These are phyloP conservation scores for Taurulus bubalis DNA, from an alignment of 2,113 vertebrate species.

Conservation along the genomic window DNA sequence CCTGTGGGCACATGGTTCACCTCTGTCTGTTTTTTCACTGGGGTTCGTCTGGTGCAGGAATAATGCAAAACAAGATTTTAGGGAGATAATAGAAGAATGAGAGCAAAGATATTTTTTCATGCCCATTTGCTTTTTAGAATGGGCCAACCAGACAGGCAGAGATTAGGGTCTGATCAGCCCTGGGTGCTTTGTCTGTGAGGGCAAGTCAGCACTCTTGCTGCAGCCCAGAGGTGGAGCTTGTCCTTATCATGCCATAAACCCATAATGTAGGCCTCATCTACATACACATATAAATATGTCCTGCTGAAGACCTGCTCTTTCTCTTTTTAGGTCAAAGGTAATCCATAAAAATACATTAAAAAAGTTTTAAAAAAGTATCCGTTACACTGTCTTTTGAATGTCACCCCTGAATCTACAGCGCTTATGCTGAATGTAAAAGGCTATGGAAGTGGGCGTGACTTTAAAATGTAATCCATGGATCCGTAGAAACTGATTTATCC, in stretches of 20 bases:
- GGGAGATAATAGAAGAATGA: slow-evolving; percentile 63
- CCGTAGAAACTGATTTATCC: neutral
- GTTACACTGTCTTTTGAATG: neutral
- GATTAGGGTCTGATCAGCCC: slow-evolving; percentile 50
- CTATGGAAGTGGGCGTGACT: neutral
- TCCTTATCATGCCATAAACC: slow-evolving; percentile 14
- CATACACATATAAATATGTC: neutral
- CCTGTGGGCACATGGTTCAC: slow-evolving; percentile 63
- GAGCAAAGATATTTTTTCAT: slow-evolving; percentile 40
- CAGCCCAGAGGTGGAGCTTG: slow-evolving; percentile 2
- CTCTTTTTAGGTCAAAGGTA: neutral
- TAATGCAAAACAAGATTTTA: slow-evolving; percentile 67
- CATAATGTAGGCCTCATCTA: neutral
- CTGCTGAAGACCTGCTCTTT: neutral
- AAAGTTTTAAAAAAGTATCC: neutral
- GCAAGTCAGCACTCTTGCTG: slow-evolving; percentile 43
- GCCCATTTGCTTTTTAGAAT: slow-evolving; percentile 50
- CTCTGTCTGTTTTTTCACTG: slow-evolving; percentile 63
- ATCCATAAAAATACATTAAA: neutral
- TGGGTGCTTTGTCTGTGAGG: slow-evolving; percentile 34
- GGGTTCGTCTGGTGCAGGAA: slow-evolving; percentile 55
- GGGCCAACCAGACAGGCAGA: slow-evolving; percentile 43
- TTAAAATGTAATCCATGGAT: slow-evolving; percentile 8
- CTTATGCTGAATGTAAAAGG: neutral
- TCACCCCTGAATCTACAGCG: neutral